phyloP scores from a whole-genome alignment of 2,113 vertebrate species.

The Megaleporinus macrocephalus region DNA sequence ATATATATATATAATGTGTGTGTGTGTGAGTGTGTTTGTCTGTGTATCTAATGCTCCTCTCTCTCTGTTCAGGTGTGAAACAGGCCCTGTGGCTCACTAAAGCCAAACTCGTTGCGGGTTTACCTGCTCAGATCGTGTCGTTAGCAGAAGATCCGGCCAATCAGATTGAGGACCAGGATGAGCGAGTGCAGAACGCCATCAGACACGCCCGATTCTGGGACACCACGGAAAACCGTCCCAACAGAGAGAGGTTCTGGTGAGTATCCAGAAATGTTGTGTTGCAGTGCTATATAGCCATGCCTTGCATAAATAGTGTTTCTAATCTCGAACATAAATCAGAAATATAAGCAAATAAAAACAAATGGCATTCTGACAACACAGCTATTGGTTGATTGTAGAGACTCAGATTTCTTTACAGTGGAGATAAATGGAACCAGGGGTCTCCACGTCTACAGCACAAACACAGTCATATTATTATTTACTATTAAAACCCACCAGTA shows the following conservation, averaged over 20 bases:
- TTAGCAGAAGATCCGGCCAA: slow-evolving; percentile 67
- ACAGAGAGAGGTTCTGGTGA: slow-evolving; percentile 83
- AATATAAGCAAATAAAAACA: no score
- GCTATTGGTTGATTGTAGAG: no score
- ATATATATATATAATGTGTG: no score
- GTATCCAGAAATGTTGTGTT: slow-evolving; percentile 22
- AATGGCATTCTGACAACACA: no score
- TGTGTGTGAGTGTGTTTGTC: not conserved
- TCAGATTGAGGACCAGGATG: slow-evolving; percentile 80
- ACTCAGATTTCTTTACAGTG: no score
- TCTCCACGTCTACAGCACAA: no score
- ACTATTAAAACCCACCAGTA: no score
- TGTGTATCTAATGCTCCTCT: not conserved
- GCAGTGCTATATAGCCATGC: no score
- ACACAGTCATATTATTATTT: no score
- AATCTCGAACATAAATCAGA: no score
- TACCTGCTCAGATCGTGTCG: slow-evolving; percentile 80
- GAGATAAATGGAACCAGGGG: no score
- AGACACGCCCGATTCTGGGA: slow-evolving; percentile 86
- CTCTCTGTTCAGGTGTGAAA: slow-evolving; percentile 78
- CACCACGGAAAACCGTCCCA: slow-evolving; percentile 73
- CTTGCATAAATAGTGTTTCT: no score
- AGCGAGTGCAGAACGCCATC: slow-evolving; percentile 75
- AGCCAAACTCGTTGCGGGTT: slow-evolving; percentile 80
- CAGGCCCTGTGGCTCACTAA: slow-evolving; percentile 96